A percentile compares a stretch with the other conserved stretches of the same genome.
phyloP scores from a whole-genome alignment of 2,797 vertebrate genomes.

The Darevskia mixta region DNA sequence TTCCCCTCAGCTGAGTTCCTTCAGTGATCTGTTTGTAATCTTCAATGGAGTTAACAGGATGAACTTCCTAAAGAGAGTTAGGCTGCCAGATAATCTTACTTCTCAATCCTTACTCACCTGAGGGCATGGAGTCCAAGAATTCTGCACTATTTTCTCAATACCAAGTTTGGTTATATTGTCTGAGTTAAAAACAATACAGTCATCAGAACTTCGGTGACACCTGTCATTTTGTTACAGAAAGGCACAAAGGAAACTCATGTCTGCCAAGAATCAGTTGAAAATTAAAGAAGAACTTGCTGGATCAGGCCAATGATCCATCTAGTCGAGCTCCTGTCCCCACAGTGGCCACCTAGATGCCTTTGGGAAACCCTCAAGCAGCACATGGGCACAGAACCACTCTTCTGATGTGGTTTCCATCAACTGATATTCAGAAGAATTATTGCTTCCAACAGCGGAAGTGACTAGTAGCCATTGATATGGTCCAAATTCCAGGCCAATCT shows the following conservation, averaged over 20 bases:
- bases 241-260: not conserved
- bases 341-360: no score
- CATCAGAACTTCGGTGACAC: not conserved
- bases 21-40: slow-evolving; percentile 39
- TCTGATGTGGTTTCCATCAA: no score
- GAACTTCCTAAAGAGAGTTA: not conserved
- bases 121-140: no score
- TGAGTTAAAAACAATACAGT: not conserved
- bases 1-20: slow-evolving; percentile 40
- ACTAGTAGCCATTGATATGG: no score
- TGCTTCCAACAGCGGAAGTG: no score
- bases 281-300: no score
- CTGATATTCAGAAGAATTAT: no score
- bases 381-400: no score
- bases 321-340: no score
- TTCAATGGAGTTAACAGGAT: slow-evolving; percentile 43
- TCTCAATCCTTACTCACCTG: not conserved
- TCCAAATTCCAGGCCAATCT: no score
- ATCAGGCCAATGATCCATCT: no score
- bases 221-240: not conserved
- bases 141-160: not conserved
- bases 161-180: not conserved
- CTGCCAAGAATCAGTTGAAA: not conserved
- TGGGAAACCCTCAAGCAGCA: no score
- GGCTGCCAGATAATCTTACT: not conserved